A percentile compares a stretch with the other conserved stretches of the same genome.
Conservation (phyloP, 2,888 invertebrate genomes). For the Volucella bombylans region DNA sequence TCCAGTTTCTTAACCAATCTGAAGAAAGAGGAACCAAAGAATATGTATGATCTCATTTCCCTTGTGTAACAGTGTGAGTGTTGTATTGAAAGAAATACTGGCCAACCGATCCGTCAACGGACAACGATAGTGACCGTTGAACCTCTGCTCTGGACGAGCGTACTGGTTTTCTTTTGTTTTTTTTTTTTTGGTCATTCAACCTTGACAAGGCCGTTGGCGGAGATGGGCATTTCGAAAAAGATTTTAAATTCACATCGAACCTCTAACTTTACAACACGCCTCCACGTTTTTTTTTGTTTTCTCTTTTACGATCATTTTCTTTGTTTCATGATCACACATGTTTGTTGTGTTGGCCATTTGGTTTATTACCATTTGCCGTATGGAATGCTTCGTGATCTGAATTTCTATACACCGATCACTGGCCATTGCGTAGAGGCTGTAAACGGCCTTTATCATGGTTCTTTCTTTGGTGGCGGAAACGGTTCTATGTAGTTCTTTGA, state of each 20-base stretch:
- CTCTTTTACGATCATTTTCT: conserved; percentile 29
- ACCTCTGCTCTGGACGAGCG: neutral
- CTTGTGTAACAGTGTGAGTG: conserved; percentile 14
- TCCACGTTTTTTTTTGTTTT: conserved; percentile 46
- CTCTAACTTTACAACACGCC: conserved; percentile 26
- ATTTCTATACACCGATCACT: neutral
- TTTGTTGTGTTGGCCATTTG: neutral
- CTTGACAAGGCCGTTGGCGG: conserved; percentile 82
- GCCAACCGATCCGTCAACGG: neutral
- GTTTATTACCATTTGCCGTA: conserved; percentile 35
- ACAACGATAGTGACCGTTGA: conserved; percentile 3
- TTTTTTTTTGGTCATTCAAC: conserved; percentile 78
- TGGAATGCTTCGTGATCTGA: conserved; percentile 30
- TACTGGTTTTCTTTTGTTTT: conserved; percentile 22
- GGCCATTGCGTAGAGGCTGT: neutral
- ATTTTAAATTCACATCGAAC: conserved; percentile 52
- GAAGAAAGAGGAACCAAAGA: conserved; percentile 1
- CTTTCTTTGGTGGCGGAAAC: conserved; percentile 4
- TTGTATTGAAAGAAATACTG: conserved; percentile 17
- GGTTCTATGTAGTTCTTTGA: conserved; percentile 1
- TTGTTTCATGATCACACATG: conserved; percentile 10
- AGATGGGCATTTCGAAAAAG: conserved; percentile 50
- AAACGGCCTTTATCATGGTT: conserved; percentile 5
- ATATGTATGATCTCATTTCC: conserved; percentile 46
- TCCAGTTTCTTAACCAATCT: neutral